These are phyloP conservation scores for Spialia ferax DNA, from an alignment of 2,888 invertebrate species.

Conservation along the genomic window DNA sequence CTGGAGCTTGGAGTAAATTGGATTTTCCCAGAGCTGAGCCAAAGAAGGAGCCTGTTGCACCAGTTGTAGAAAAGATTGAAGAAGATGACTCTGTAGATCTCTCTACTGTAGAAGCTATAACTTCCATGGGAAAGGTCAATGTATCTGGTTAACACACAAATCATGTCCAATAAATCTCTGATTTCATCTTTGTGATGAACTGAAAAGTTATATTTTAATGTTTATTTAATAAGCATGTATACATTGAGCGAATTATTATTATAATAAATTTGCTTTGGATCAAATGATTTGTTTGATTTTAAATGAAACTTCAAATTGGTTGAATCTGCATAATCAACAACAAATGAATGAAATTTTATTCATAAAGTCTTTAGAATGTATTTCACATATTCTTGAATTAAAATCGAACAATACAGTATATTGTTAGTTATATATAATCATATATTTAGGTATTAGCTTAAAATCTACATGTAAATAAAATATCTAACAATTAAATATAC, in stretches of 20 bases:
- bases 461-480: constrained; percentile 35
- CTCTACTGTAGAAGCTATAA: constrained; percentile 88
- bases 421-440: neutral
- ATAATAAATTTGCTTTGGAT: constrained; percentile 27
- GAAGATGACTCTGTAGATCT: constrained; percentile 90
- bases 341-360: constrained; percentile 28
- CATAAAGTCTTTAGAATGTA: constrained; percentile 27
- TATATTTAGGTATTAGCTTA: neutral
- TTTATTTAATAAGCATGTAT: neutral
- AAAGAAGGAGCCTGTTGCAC: constrained; percentile 54
- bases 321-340: constrained; percentile 34
- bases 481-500: constrained; percentile 44
- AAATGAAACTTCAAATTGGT: constrained; percentile 45
- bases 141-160: constrained; percentile 54
- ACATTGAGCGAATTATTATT: constrained; percentile 8
- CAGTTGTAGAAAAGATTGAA: constrained; percentile 46
- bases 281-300: neutral
- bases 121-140: constrained; percentile 76
- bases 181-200: constrained; percentile 18
- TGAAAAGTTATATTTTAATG: neutral
- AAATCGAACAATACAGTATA: constrained; percentile 33
- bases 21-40: constrained; percentile 85
- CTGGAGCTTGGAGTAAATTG: constrained; percentile 93
- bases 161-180: neutral
- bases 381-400: constrained; percentile 35